These are phyloP conservation scores for Leptestheria dahalacensis DNA, from an alignment of 1,140 invertebrate species.

Conservation along the genomic window DNA sequence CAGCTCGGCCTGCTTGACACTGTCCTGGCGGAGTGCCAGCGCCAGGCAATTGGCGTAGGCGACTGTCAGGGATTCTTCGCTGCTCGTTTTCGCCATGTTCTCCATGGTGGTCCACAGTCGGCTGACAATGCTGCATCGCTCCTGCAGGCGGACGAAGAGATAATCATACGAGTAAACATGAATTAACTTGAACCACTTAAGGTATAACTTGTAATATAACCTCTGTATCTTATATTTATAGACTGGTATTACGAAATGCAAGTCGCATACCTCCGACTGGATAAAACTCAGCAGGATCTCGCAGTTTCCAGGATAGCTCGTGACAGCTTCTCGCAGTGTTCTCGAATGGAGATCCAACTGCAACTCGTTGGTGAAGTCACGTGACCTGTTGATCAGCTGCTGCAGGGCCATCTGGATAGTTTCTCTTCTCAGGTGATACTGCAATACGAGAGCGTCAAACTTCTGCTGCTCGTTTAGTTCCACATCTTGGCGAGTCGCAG, in stretches of 20 bases:
- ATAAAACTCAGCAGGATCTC: conserved; percentile 3
- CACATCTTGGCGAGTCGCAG: background rate
- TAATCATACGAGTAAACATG: too few relatives aligned
- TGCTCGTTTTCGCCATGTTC: background rate
- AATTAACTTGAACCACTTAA: too few relatives aligned
- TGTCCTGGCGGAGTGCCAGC: background rate
- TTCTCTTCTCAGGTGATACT: background rate
- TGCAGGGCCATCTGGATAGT: background rate
- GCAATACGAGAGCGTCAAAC: background rate
- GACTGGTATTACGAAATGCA: background rate
- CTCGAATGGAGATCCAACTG: background rate
- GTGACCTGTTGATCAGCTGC: background rate
- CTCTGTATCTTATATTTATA: too few relatives aligned
- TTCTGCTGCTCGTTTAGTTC: background rate
- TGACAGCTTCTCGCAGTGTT: background rate
- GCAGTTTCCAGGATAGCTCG: background rate
- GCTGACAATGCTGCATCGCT: conserved; percentile 9
- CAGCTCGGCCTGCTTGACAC: background rate
- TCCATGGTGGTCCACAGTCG: background rate
- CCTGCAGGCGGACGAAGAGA: background rate
- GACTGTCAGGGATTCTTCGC: background rate
- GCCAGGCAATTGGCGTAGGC: background rate
- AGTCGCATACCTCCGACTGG: background rate
- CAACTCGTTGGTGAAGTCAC: background rate
- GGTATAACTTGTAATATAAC: background rate